Conservation (phyloP, 2,888 invertebrate genomes). For the Amaurobius ferox region DNA sequence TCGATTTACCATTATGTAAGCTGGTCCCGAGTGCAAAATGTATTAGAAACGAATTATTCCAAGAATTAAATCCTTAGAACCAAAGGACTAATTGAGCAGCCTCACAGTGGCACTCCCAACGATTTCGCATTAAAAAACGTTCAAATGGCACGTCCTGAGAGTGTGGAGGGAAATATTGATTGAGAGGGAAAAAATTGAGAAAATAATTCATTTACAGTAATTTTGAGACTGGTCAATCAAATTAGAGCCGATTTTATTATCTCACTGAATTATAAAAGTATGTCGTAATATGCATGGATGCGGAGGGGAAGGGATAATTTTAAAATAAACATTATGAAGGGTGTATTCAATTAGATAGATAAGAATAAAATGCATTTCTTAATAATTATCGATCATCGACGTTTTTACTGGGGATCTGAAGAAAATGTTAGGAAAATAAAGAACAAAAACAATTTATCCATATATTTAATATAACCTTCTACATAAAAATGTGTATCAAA, state of each 20-base stretch:
- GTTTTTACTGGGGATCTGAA: too few relatives aligned
- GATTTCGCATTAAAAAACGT: constrained; percentile 67
- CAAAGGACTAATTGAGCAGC: constrained; percentile 63
- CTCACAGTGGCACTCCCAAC: constrained; percentile 47
- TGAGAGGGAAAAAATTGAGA: constrained; percentile 21
- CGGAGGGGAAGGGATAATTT: neutral
- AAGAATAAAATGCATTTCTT: too few relatives aligned
- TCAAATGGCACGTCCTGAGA: constrained; percentile 44
- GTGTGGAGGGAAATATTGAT: neutral
- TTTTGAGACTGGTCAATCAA: constrained; percentile 66
- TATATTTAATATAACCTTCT: too few relatives aligned
- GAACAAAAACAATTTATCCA: too few relatives aligned
- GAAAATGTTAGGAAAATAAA: too few relatives aligned
- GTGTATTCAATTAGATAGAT: too few relatives aligned
- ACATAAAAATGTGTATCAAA: too few relatives aligned
- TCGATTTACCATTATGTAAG: constrained; percentile 71
- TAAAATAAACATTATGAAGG: too few relatives aligned
- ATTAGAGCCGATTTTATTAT: constrained; percentile 54
- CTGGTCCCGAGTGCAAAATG: constrained; percentile 51
- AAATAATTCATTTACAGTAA: constrained; percentile 67
- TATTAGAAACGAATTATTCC: constrained; percentile 72
- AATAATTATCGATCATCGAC: too few relatives aligned
- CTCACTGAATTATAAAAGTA: neutral
- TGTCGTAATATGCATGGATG: neutral
- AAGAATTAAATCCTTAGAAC: constrained; percentile 59